Evolutionary conservation across 2,797 vertebrate species (phyloP).

Genomic region (Cossypha polioptera): DNA sequence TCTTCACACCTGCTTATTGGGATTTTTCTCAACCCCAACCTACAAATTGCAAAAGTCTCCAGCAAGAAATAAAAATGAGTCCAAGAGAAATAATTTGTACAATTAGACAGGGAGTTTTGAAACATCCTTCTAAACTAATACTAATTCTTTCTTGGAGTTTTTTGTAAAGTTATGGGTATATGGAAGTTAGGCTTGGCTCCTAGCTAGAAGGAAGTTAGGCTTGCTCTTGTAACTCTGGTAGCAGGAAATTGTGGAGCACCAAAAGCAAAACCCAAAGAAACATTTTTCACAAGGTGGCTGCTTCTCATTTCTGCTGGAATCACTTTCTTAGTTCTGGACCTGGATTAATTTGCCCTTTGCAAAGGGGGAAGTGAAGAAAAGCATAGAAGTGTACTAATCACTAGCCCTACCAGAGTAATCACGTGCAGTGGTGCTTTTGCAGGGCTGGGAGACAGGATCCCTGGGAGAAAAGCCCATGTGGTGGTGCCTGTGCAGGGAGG

Average conservation of each 20-base stretch:
- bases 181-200: neutral
- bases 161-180: neutral
- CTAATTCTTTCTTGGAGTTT: neutral
- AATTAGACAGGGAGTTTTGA: neutral
- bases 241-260: neutral
- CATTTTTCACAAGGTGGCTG: rapidly evolving
- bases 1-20: neutral
- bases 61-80: neutral
- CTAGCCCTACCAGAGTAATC: neutral
- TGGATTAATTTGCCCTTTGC: neutral
- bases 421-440: neutral
- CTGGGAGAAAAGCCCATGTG: neutral
- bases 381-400: neutral
- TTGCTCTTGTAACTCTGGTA: neutral
- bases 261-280: neutral
- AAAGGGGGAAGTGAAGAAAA: neutral
- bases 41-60: neutral
- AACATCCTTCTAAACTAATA: neutral
- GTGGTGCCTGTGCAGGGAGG: neutral
- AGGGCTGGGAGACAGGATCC: rapidly evolving
- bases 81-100: neutral
- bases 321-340: neutral
- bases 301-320: neutral
- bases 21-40: neutral
- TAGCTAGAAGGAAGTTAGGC: neutral